These are phyloP conservation scores for Pandemis cinnamomeana DNA, from an alignment of 2,888 invertebrate genomes.

Conservation along the genomic window DNA sequence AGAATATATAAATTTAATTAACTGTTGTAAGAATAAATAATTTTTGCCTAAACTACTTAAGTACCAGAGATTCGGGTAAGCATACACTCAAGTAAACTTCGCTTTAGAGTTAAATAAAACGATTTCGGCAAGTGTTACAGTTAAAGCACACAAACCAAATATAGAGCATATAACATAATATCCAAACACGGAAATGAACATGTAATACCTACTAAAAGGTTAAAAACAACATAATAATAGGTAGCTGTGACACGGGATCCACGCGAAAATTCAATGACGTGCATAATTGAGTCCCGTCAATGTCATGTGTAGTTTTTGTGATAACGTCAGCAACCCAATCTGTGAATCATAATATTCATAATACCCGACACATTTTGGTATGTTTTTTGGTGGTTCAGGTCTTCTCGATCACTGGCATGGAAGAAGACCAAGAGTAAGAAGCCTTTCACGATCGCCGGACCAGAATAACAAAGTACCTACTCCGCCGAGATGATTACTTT, in stretches of 20 bases:
- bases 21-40: neutral
- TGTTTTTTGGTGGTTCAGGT: neutral
- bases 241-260: conserved; percentile 18
- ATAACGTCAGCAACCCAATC: neutral
- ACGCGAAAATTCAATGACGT: conserved; percentile 40
- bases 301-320: conserved; percentile 24
- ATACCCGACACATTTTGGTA: neutral
- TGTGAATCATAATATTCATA: neutral
- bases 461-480: too few species aligned
- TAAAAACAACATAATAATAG: conserved; percentile 26
- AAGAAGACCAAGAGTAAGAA: too few species aligned
- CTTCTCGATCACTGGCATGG: too few species aligned
- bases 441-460: too few species aligned
- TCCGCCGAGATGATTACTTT: too few species aligned
- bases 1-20: neutral
- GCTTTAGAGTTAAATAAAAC: too few species aligned
- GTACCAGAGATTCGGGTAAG: neutral
- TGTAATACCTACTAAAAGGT: neutral
- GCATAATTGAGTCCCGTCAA: conserved; percentile 31
- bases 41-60: neutral
- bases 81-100: neutral
- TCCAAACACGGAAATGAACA: neutral
- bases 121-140: too few species aligned
- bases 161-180: neutral
- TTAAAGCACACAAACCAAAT: too few species aligned